A percentile compares a stretch with the other conserved stretches of the same genome.
phyloP scores from a whole-genome alignment of 2,888 invertebrate genomes.

The Andrena minutula region DNA sequence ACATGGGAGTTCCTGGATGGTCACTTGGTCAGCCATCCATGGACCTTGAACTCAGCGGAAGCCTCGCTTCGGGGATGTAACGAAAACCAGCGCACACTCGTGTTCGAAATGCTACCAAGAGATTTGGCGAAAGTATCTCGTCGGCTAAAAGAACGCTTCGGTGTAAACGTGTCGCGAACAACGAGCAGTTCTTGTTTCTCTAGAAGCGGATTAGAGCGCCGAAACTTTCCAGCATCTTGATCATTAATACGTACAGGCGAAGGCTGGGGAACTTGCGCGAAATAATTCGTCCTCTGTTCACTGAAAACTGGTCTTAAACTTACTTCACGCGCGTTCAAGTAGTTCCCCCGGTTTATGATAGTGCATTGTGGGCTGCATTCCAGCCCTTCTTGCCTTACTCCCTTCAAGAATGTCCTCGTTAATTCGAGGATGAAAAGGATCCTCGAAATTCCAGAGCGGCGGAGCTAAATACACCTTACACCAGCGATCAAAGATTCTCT shows the following conservation, averaged over 20 bases:
- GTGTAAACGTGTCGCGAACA: not conserved
- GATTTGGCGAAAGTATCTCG: too few relatives aligned
- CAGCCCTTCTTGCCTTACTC: constrained; percentile 35
- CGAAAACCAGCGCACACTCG: too few relatives aligned
- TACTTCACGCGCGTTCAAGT: constrained; percentile 23
- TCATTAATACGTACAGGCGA: not conserved
- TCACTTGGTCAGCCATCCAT: not conserved
- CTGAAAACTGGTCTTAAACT: not conserved
- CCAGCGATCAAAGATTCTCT: constrained; percentile 27
- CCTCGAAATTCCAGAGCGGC: constrained; percentile 32
- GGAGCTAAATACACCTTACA: constrained; percentile 34
- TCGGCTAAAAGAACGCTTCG: too few relatives aligned
- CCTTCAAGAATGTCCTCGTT: constrained; percentile 41
- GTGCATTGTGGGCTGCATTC: constrained; percentile 39
- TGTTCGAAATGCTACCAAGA: too few relatives aligned
- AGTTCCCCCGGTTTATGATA: constrained; percentile 32
- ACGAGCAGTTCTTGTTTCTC: not conserved
- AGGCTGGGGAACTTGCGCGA: not conserved
- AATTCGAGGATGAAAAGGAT: constrained; percentile 44
- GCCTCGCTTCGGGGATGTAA: not conserved
- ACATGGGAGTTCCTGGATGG: not conserved
- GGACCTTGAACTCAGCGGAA: not conserved
- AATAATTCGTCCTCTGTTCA: constrained; percentile 8
- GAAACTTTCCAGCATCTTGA: not conserved
- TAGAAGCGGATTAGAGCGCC: not conserved